These are phyloP conservation scores for Harpegnathos saltator DNA, from an alignment of 1,140 invertebrate species.

Conservation along the genomic window DNA sequence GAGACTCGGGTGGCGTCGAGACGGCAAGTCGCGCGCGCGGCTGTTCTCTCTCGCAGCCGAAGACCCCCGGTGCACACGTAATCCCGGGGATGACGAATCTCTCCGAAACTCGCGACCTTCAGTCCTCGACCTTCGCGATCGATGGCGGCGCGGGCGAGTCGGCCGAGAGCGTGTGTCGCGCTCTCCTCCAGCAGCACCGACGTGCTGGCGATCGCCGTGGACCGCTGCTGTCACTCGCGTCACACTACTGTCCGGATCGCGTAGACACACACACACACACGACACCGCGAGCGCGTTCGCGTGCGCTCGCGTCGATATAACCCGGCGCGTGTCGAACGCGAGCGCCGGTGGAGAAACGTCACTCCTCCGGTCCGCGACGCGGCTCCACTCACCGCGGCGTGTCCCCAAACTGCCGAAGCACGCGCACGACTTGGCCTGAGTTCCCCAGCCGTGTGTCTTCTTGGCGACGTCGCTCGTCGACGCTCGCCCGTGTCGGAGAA, in stretches of 20 bases:
- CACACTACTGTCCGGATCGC: constrained; percentile 12
- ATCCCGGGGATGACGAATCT: constrained; percentile 7
- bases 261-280: too few relatives aligned
- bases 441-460: neutral
- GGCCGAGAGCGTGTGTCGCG: constrained; percentile 5
- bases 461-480: neutral
- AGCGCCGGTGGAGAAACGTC: neutral
- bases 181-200: too few relatives aligned
- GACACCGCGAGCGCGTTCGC: too few relatives aligned
- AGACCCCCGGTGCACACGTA: neutral
- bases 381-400: neutral
- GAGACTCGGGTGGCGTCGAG: neutral
- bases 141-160: constrained; percentile 55
- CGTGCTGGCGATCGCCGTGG: constrained; percentile 7
- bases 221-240: constrained; percentile 53
- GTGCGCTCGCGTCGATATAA: neutral
- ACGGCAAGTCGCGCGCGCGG: neutral
- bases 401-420: neutral
- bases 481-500: too few relatives aligned
- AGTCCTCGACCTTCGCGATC: constrained; percentile 61
- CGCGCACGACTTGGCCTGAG: too few relatives aligned
- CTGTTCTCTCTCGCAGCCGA: neutral
- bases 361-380: neutral
- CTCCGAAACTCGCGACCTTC: constrained; percentile 55
- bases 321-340: neutral